Base-by-base conservation (phyloP, 1,140 invertebrate species). In the Trachymyrmex cornetzi region DNA sequence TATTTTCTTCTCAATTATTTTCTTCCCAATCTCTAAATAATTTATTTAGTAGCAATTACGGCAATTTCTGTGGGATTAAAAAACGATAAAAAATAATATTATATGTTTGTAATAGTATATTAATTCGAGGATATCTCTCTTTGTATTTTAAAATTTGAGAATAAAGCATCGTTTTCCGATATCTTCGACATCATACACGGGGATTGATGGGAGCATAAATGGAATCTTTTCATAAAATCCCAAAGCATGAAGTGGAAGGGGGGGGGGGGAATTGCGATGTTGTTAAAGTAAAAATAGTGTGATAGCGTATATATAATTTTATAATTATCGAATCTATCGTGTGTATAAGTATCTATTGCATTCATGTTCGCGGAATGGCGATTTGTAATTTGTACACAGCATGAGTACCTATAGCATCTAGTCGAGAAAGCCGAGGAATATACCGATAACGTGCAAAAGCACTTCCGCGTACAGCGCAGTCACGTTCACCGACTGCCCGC, bases 391-490 rank as follows among this genome's bases (percentile, higher is more conserved):
- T 27, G 4, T 61, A 44, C 6, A 44, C 44, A 74, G 24, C 55
- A 3, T 50, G 24, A 57, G 24, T 9, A 27, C 9, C 19, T 55
- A n/a, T 38, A 12, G 16, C 30, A 16, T 55, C 22, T 75, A 48
- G n/a, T 74, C 7, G 71, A 34, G 67, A 24, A 85, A 77, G 11
- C 19, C 48, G 44, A 53, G 59, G 16, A 3, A 14, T 16, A 57
- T 38, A 64, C 3, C 72, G 44, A 57, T 22, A 22, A 77, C 12
- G 34, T 38, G 14, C 30, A 44, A 57, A 66, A 59, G 59, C 34
- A 55, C 38, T 90, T 89, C 88, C 88, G 77, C 64, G 72, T 81
- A 53, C 6, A 53, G 6, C 5, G 30, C 12, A 59, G 67, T 81
- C 79, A 81, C 66, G 84, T 74, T 59, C 80, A 59, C 63, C 57